Percentiles rank a stretch among this genome's conserved stretches.
Evolutionary conservation across 2,888 invertebrate species (phyloP).

Genomic region (Ferrisia virgata): DNA sequence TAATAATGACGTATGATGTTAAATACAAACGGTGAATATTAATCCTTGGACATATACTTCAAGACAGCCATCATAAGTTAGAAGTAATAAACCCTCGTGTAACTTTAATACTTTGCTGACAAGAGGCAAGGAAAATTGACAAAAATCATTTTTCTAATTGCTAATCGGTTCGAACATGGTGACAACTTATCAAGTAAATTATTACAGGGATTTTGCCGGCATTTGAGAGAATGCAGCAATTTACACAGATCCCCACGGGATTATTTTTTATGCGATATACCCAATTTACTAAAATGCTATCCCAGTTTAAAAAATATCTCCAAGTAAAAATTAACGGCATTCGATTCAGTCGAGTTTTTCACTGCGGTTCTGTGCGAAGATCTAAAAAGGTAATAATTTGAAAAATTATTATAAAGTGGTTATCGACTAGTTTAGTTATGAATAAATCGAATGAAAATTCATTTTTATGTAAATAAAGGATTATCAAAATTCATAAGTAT

Average conservation of each 20-base stretch:
- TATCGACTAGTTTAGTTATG: neutral
- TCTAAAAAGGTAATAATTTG: neutral
- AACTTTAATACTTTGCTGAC: neutral
- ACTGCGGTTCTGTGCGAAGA: neutral
- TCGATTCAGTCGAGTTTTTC: neutral
- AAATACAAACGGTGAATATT: neutral
- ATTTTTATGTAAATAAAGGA: slow-evolving; percentile 8
- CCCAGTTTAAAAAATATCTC: neutral
- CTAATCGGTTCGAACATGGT: neutral
- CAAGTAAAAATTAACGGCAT: neutral
- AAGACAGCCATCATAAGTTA: neutral
- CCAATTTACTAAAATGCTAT: slow-evolving; percentile 23
- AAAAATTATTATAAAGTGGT: neutral
- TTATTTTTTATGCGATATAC: neutral
- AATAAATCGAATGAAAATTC: neutral
- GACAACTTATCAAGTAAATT: slow-evolving; percentile 8
- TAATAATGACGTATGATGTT: neutral
- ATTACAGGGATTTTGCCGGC: neutral
- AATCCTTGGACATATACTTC: neutral
- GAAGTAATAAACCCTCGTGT: neutral
- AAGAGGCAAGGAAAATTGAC: neutral
- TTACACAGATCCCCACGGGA: neutral
- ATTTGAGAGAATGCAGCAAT: neutral
- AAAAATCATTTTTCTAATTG: slow-evolving; percentile 14
- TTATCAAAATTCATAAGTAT: slow-evolving; percentile 10